Conservation (phyloP, 2,797 vertebrate species). For the Hypotaenidia philippensis region DNA sequence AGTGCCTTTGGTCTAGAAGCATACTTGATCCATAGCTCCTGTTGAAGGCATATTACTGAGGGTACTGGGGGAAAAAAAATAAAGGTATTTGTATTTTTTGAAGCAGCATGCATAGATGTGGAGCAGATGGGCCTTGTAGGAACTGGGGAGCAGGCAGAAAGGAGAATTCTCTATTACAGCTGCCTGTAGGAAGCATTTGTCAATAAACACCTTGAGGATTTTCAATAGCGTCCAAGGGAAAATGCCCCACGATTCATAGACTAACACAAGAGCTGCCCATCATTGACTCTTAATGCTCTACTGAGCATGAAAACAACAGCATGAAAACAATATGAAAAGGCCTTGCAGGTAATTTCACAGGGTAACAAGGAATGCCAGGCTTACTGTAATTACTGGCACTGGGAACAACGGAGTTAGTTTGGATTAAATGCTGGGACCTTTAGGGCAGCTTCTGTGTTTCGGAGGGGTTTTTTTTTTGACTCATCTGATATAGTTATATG, state of each 20-base stretch:
- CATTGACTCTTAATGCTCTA: slow-evolving; percentile 33
- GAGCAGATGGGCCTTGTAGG: slow-evolving; percentile 15
- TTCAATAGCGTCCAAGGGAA: slow-evolving; percentile 1
- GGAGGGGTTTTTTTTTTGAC: not conserved
- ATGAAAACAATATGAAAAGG: slow-evolving; percentile 43
- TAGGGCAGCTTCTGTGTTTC: not conserved
- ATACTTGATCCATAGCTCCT: slow-evolving; percentile 15
- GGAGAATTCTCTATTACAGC: not conserved
- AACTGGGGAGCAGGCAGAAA: not conserved
- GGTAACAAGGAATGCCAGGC: slow-evolving; percentile 45
- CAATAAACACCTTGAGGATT: slow-evolving; percentile 68
- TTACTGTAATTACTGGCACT: slow-evolving; percentile 32
- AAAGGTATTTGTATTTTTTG: not conserved
- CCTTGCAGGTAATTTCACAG: slow-evolving; percentile 62
- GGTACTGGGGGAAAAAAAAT: not conserved
- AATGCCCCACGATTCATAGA: not conserved
- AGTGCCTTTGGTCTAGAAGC: slow-evolving; percentile 10
- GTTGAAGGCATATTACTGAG: not conserved
- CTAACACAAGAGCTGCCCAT: slow-evolving; percentile 40
- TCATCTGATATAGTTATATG: not conserved
- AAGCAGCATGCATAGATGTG: not conserved
- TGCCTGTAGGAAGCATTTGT: not conserved
- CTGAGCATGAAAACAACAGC: slow-evolving; percentile 59
- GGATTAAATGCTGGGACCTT: slow-evolving; percentile 30
- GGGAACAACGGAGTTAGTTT: not conserved